phyloP scores from a whole-genome alignment of 2,888 invertebrate species.

The Ceriagrion tenellum region DNA sequence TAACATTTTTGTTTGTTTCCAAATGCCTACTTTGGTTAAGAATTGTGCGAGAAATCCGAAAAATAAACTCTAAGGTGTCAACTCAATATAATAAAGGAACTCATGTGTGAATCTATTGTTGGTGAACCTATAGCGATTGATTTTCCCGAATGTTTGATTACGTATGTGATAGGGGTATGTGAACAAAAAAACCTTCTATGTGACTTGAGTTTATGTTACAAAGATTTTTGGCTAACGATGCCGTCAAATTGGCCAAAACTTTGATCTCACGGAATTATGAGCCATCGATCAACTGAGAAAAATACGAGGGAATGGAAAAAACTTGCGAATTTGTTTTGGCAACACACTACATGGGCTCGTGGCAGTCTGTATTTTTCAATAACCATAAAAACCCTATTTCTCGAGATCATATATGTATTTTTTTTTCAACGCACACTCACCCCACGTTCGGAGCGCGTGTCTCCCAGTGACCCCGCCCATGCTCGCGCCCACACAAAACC shows the following conservation, averaged over 20 bases:
- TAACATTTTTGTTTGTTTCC: no score
- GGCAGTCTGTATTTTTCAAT: background rate
- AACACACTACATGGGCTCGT: background rate
- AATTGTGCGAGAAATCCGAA: no score
- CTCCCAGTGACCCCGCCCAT: background rate
- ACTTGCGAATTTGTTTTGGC: background rate
- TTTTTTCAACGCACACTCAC: background rate
- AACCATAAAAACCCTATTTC: background rate
- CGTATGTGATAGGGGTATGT: no score
- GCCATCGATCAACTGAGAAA: background rate
- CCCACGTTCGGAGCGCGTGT: background rate
- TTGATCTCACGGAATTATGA: background rate
- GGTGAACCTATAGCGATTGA: no score
- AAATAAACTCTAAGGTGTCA: no score
- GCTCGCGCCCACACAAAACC: background rate
- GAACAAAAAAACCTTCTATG: no score
- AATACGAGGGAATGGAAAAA: background rate
- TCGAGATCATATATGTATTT: background rate
- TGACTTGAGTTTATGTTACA: no score
- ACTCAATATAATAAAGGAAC: no score
- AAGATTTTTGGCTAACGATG: no score
- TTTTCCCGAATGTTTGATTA: no score
- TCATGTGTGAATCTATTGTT: no score
- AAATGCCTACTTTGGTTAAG: no score
- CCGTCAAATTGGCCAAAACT: background rate